These are phyloP conservation scores for Onychomys torridus DNA, from an alignment of 2,797 vertebrate species.

Conservation along the genomic window DNA sequence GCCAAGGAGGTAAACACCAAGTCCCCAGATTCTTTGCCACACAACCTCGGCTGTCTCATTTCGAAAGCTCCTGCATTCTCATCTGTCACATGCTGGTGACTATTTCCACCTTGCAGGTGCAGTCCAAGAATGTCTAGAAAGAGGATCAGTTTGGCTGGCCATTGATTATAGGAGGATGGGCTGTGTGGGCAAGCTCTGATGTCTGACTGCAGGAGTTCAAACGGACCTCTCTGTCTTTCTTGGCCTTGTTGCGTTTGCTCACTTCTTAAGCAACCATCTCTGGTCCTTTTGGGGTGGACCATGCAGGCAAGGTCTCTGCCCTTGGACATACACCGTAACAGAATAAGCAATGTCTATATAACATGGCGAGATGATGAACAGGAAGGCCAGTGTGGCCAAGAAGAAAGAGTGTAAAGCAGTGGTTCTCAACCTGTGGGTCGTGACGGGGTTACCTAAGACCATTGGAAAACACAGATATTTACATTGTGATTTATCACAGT, in stretches of 20 bases:
- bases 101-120: neutral
- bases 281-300: neutral
- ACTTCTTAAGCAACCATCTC: neutral
- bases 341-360: no score
- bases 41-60: fast-evolving
- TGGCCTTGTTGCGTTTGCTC: neutral
- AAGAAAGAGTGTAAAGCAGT: fast-evolving
- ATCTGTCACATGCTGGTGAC: neutral
- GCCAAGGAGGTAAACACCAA: neutral
- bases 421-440: neutral
- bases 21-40: no score
- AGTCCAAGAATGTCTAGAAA: neutral
- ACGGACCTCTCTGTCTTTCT: neutral
- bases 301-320: neutral
- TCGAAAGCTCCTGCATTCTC: neutral
- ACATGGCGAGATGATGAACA: neutral
- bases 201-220: neutral
- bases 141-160: neutral
- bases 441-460: neutral
- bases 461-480: neutral
- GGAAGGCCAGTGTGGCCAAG: neutral
- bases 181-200: neutral
- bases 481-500: neutral
- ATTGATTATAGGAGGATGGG: neutral
- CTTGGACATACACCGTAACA: neutral